These are phyloP conservation scores for Actinia tenebrosa DNA, from an alignment of 64 coral and sea anemone genomes.

Conservation along the genomic window DNA sequence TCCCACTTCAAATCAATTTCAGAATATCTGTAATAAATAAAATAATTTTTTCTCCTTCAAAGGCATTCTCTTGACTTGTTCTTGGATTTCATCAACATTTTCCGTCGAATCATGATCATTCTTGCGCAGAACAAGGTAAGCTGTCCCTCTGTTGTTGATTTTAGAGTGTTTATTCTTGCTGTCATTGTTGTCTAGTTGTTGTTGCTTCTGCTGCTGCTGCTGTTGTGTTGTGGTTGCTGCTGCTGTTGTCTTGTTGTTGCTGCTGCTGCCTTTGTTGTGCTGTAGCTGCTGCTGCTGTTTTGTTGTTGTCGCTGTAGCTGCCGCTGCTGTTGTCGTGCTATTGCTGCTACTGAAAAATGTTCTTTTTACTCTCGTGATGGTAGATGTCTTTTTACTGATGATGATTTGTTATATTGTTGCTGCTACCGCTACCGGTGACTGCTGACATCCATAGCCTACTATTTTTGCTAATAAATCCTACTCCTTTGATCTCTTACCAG, in stretches of 20 bases:
- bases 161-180: neutral
- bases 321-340: neutral
- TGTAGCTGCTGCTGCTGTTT: too few relatives aligned
- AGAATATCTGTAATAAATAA: too few relatives aligned
- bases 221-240: too few relatives aligned
- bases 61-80: conserved; percentile 99
- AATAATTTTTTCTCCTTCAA: neutral
- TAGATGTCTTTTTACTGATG: neutral
- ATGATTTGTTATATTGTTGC: neutral
- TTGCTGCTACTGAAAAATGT: neutral
- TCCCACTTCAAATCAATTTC: too few relatives aligned
- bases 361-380: neutral
- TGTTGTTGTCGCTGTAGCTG: neutral
- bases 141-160: neutral
- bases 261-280: too few relatives aligned
- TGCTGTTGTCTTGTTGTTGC: too few relatives aligned
- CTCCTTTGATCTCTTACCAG: neutral
- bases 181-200: neutral
- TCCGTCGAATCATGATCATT: conserved; percentile 95
- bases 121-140: conserved; percentile 90
- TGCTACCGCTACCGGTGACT: neutral
- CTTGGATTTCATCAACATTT: conserved; percentile 92
- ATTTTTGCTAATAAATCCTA: too few relatives aligned
- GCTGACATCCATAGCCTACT: too few relatives aligned
- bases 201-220: neutral